Evolutionary conservation across 2,888 invertebrate genomes (phyloP), one percentile per base, ranked within the genome.

Genomic region (Thecocarcelia acutangulata): DNA sequence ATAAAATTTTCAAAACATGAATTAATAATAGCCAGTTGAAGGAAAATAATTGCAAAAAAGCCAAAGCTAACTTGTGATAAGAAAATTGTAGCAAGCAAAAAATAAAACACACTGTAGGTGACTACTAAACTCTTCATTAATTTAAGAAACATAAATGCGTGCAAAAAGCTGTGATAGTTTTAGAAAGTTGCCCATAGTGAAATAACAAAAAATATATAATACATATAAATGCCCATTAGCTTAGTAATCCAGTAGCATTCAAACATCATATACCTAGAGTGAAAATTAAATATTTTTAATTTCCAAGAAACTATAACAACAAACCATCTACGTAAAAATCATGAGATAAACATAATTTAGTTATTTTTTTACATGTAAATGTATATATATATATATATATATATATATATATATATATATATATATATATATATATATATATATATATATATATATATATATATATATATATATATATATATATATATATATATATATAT

Each of bases 151-250:
- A 50, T 66, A 86, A 87, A 85, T 85, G 86, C 85, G 86, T 86
- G 87, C 74, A 82, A 86, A 86, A 85, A 86, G 88, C 88, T 88
- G 88, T 88, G 88, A 88, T 88, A 88, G 87, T 87, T 87, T 87
- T 86, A 88, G 84, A 86, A 83, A 85, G 76, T 83, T 84, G 81
- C 80, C 21, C 82, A 50, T 69, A 46, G 56, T 37, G 19, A 80
- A 63, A 44, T 33, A 52, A 64, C 8, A 19, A 76, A 19, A 54
- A 24, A 44, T 40, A 17, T 21, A 69, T 21, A 33, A 33, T 33
- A 24, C 24, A 24, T 24, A 24, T 24, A 54, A 40, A 37, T 52
- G 69, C 69, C 54, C 56, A 66, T 72, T 42, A 68, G 24, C 44
- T 13, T 56, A 75, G 69, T 6, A 40, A 54, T 33, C n/a, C 24